phyloP scores from a whole-genome alignment of 2,113 vertebrate species.

The Phocoena phocoena region DNA sequence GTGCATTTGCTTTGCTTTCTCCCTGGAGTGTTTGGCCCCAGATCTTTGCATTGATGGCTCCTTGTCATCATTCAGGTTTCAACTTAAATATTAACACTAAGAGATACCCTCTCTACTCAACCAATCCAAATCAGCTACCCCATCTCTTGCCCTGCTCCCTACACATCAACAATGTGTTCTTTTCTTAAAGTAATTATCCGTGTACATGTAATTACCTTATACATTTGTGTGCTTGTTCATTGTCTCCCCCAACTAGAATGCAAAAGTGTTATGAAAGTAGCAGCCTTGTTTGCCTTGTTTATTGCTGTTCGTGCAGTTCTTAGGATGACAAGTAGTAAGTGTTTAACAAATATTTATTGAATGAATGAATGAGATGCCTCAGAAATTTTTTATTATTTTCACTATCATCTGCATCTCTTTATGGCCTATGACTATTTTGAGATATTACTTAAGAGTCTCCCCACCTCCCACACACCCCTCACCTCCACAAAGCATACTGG shows the following conservation, averaged over 20 bases:
- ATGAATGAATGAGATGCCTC: conserved; percentile 10
- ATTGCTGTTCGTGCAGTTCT: neutral
- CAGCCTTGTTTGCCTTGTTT: neutral
- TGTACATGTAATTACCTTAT: neutral
- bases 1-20: neutral
- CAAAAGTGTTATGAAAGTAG: neutral
- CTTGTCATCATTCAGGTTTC: neutral
- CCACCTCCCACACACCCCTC: neutral
- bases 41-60: neutral
- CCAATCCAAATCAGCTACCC: neutral
- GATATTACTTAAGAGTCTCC: neutral
- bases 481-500: neutral
- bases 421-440: neutral
- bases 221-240: neutral
- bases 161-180: neutral
- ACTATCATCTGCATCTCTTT: neutral
- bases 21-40: neutral
- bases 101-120: neutral
- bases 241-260: neutral
- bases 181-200: neutral
- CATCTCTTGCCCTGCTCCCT: neutral
- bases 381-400: neutral
- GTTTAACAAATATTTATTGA: conserved; percentile 58
- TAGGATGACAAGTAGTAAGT: neutral
- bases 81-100: neutral